These are phyloP conservation scores for Rhorus exstirpatorius DNA, from an alignment of 2,888 invertebrate genomes.

Conservation along the genomic window DNA sequence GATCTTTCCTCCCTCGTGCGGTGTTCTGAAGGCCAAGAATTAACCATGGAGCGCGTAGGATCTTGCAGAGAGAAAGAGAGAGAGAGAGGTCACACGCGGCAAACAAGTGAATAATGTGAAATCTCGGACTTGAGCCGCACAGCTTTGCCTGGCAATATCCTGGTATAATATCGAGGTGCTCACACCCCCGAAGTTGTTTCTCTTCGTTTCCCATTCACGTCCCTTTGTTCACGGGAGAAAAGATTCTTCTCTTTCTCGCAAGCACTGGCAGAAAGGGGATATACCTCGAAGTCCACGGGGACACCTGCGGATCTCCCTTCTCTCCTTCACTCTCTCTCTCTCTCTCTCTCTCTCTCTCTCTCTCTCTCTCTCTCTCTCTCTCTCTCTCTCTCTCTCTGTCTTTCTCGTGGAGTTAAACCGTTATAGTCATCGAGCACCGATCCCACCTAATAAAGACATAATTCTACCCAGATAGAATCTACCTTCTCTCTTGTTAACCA, in stretches of 20 bases:
- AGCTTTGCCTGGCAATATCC: conserved; percentile 39
- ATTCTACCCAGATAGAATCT: conserved; percentile 82
- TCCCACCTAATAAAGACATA: conserved; percentile 83
- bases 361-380: conserved; percentile 40
- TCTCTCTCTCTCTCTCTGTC: conserved; percentile 46
- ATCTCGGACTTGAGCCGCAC: conserved; percentile 40
- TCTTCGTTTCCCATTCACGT: conserved; percentile 20
- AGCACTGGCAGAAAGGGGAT: conserved; percentile 16
- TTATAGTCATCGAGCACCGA: conserved; percentile 80
- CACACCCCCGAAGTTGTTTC: conserved; percentile 54
- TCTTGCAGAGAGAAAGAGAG: conserved; percentile 11
- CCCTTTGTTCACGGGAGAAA: conserved; percentile 55
- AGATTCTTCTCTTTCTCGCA: conserved; percentile 37
- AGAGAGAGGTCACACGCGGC: conserved; percentile 48
- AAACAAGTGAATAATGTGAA: conserved; percentile 70
- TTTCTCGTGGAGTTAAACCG: conserved; percentile 75
- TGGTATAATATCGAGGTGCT: conserved; percentile 43
- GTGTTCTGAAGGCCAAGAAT: conserved; percentile 26
- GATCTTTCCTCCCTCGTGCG: conserved; percentile 42
- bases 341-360: conserved; percentile 23
- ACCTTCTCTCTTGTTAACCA: conserved; percentile 73
- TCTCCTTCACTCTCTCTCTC: conserved; percentile 45
- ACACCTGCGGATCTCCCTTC: conserved; percentile 76
- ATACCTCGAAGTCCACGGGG: conserved; percentile 56
- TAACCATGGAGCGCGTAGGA: conserved; percentile 42